Conservation (phyloP, 2,113 vertebrate species). For the Trematocara unimaculatum region DNA sequence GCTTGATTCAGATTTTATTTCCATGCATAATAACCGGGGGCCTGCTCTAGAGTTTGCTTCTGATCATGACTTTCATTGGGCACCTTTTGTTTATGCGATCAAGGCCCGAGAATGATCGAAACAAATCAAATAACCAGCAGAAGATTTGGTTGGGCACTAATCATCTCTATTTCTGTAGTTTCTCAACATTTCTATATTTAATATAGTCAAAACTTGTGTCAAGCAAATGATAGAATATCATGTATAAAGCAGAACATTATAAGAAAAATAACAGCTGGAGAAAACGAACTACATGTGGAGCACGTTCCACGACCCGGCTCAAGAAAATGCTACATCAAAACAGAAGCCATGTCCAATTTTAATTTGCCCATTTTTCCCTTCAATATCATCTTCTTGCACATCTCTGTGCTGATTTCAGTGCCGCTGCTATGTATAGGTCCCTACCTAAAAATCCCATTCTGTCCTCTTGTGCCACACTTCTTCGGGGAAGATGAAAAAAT, state of each 20-base stretch:
- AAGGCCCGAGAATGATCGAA: not conserved
- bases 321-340: not conserved
- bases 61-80: not conserved
- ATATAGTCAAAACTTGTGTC: not conserved
- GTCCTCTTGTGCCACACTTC: not conserved
- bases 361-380: not conserved
- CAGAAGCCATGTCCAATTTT: not conserved
- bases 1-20: not conserved
- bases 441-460: not conserved
- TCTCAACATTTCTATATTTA: not conserved
- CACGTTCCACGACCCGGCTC: not conserved
- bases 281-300: accelerated
- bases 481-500: not conserved
- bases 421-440: not conserved
- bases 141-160: not conserved
- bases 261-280: not conserved
- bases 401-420: not conserved
- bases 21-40: not conserved
- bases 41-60: not conserved
- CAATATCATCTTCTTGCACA: not conserved
- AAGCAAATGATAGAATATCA: not conserved
- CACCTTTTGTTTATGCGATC: not conserved
- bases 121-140: not conserved
- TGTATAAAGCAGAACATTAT: not conserved
- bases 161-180: not conserved